Evolutionary conservation across 2,888 invertebrate genomes (phyloP), one percentile per base, ranked within the genome.

Genomic region (Drosophila maculinotata): DNA sequence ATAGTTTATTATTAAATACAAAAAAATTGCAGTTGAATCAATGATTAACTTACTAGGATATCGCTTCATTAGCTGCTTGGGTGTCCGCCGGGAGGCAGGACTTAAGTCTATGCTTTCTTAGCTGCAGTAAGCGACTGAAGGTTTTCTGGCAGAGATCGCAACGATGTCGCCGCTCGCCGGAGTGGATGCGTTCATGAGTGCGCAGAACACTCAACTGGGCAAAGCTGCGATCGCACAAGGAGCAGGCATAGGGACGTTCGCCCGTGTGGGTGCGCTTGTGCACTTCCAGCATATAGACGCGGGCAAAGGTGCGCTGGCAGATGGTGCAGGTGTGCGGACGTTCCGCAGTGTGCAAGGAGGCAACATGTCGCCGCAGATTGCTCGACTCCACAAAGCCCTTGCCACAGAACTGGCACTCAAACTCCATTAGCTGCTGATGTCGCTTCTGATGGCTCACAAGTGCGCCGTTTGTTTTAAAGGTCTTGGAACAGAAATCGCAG

Each of bases 251-350:
- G 0, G 91, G 91, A 31, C 89, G 88, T 44, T 91, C 91, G 0
- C 91, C 90, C 1, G 90, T 90, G 36, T 91, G 91, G 0, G 83
- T 90, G 14, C 90, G 86, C 44, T 75, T 78, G 4, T 94, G 91
- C 6, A 93, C 91, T 73, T 94, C 93, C 0, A 91, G 67, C 41
- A 90, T 64, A 54, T 89, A 91, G 4, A 91, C 90, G 2, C 90
- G 83, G 0, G 90, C 71, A 58, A 91, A 91, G 1, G 81, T 82
- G 28, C 87, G 80, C 4, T 85, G 80, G 44, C 91, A 91, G 1
- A 85, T 39, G n/a, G 83, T 86, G 53, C 90, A 91, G 3, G 63
- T 64, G 53, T 90, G 90, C 0, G 91, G 91, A 10, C 89, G 87
- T 26, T 90, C 89, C 0, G 88, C 84, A 2, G 90, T 91, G 60